Evolutionary conservation across 64 coral and sea anemone species (phyloP).

Genomic region (Pocillopora damicornis): DNA sequence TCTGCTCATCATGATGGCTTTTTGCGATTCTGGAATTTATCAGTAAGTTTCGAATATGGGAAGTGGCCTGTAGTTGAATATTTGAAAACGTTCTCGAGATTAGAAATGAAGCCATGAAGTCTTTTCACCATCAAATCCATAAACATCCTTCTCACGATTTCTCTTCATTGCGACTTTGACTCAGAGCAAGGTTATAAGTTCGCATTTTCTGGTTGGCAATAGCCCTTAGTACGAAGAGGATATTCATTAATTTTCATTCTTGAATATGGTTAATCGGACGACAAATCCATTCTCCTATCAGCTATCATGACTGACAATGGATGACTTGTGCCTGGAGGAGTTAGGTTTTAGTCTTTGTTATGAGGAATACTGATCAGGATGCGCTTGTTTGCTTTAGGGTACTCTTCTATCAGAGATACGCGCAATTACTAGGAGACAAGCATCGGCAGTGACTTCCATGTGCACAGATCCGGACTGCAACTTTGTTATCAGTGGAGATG

Average conservation of each 20-base stretch:
- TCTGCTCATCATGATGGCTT: conserved; percentile 94
- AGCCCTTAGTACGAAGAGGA: too few species aligned
- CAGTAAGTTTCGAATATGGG: conserved; percentile 35
- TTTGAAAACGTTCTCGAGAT: too few species aligned
- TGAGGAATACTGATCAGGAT: neutral
- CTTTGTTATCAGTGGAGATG: conserved; percentile 88
- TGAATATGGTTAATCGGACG: too few species aligned
- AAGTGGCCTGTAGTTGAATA: neutral
- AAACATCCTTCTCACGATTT: too few species aligned
- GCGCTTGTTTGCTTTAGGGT: conserved; percentile 49
- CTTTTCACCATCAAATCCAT: too few species aligned
- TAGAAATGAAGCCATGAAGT: too few species aligned
- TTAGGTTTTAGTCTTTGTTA: neutral
- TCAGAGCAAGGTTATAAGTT: too few species aligned
- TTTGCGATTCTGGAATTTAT: conserved; percentile 88
- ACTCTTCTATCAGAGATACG: conserved; percentile 77
- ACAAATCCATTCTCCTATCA: too few species aligned
- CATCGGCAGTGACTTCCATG: conserved; percentile 88
- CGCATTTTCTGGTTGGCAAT: too few species aligned
- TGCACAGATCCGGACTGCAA: conserved; percentile 78
- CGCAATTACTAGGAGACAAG: conserved; percentile 70
- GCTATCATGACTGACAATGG: neutral
- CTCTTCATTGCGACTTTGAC: too few species aligned
- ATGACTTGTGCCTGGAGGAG: neutral
- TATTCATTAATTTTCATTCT: too few species aligned